Evolutionary conservation across 2,113 vertebrate species (phyloP), one percentile per base, ranked within the genome.

Genomic region (Beaufortia kweichowensis): DNA sequence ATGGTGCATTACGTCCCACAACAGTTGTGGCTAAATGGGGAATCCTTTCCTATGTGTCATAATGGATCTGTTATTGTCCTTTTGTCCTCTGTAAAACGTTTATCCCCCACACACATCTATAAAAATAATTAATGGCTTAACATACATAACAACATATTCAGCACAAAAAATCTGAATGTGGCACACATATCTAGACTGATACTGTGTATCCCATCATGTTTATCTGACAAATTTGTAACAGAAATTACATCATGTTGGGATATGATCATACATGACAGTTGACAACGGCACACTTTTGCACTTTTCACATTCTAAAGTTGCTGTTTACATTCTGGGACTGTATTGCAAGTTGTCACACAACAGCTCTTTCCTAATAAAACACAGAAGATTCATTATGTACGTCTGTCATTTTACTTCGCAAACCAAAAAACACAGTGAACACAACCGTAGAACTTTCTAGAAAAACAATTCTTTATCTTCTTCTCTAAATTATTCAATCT

Each of bases 401-500:
- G 46, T 69, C 69, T 55, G 66, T 35, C 33, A 75, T 43, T 79
- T 63, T 63, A 62, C 63, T 73, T 70, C 70, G 67, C 57, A 79
- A 73, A 70, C n/a, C 24, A 41, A 67, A n/a, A 57, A 24, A 78
- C 59, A 41, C 9, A 31, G 48, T n/a, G 53, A 72, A 77, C 31
- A 57, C 46, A 71, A 21, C 79, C 63, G 41, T 19, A 46, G 43
- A 66, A 76, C 39, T 59, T 78, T 80, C 57, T 80, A 29, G 73
- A 72, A 59, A 69, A 73, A 65, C 55, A 33, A 59, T 53, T 79
- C 65, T 81, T 69, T 55, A 43, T 33, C 48, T 56, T 71, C 61
- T 70, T 84, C 69, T 65, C 77, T 82, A 57, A 84, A 84, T 75
- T 75, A 80, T 81, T 71, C 61, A 69, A 62, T 75, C 63, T 46